Percentiles rank a stretch among this genome's conserved stretches.
Evolutionary conservation across 2,888 invertebrate genomes (phyloP).

Genomic region (Embidobia sp.): DNA sequence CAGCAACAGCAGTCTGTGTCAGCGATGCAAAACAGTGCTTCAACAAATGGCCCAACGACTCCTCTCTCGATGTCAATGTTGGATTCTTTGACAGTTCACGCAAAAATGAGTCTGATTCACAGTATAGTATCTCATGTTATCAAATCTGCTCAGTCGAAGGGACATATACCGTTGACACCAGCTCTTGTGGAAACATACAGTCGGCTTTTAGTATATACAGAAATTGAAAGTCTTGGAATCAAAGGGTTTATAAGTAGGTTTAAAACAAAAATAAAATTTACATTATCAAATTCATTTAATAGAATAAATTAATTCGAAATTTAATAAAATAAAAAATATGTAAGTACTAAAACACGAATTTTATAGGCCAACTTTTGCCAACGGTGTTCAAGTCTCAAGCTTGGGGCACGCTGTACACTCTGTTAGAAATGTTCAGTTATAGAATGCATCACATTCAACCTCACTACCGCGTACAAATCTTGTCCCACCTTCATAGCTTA

Average conservation of each 20-base stretch:
- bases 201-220: conserved; percentile 95
- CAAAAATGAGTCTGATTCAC: conserved; percentile 95
- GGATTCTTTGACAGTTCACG: conserved; percentile 96
- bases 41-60: conserved; percentile 87
- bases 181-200: conserved; percentile 98
- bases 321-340: too few species aligned
- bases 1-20: conserved; percentile 81
- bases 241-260: conserved; percentile 95
- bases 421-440: conserved; percentile 98
- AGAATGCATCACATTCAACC: conserved; percentile 98
- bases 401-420: conserved; percentile 97
- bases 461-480: conserved; percentile 95
- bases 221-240: conserved; percentile 98
- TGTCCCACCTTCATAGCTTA: conserved; percentile 95
- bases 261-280: too few species aligned
- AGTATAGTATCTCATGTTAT: conserved; percentile 94
- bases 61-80: conserved; percentile 95
- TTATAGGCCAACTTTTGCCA: conserved; percentile 90
- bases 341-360: too few species aligned
- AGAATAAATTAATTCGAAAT: too few species aligned
- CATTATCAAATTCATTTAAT: too few species aligned
- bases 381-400: conserved; percentile 95
- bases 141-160: conserved; percentile 93
- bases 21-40: conserved; percentile 82
- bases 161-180: conserved; percentile 92